Conservation (phyloP, 2,888 invertebrate species). For the Orthosia cruda region DNA sequence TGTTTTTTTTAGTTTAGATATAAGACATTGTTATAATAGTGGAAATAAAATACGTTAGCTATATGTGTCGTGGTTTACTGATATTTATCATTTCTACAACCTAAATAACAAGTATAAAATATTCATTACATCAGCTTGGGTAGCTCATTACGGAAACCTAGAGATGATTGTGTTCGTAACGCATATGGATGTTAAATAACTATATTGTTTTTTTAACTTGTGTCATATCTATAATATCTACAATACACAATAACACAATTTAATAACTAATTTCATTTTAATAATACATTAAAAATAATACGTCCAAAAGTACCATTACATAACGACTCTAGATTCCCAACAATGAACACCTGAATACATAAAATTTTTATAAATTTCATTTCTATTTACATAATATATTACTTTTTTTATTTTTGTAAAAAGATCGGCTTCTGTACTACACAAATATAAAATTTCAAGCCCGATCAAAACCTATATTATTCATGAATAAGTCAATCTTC, state of each 20-base stretch:
- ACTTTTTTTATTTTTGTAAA: conserved; percentile 18
- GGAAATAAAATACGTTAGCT: conserved; percentile 21
- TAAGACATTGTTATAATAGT: too few species aligned
- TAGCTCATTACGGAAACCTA: conserved; percentile 32
- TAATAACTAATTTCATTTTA: conserved; percentile 7
- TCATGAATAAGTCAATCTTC: conserved; percentile 18
- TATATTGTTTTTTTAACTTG: not conserved
- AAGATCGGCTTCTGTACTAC: conserved; percentile 20
- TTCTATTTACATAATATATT: conserved; percentile 46
- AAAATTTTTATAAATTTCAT: conserved; percentile 33
- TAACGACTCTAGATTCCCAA: conserved; percentile 35
- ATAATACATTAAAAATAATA: conserved; percentile 18
- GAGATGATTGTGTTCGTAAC: conserved; percentile 8
- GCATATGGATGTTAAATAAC: conserved; percentile 2
- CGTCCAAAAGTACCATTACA: conserved; percentile 6
- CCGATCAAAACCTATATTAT: conserved; percentile 13
- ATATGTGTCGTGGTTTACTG: conserved; percentile 31
- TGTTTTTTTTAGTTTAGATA: too few species aligned
- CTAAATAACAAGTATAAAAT: conserved; percentile 57
- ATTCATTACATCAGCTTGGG: conserved; percentile 27
- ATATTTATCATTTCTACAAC: conserved; percentile 47
- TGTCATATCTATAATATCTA: conserved; percentile 16
- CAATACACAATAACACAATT: conserved; percentile 12
- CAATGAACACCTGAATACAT: conserved; percentile 36
- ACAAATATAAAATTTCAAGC: conserved; percentile 32